A percentile compares a stretch with the other conserved stretches of the same genome.
These are phyloP conservation scores for Lethrus apterus DNA, from an alignment of 1,140 invertebrate genomes.

Conservation along the genomic window DNA sequence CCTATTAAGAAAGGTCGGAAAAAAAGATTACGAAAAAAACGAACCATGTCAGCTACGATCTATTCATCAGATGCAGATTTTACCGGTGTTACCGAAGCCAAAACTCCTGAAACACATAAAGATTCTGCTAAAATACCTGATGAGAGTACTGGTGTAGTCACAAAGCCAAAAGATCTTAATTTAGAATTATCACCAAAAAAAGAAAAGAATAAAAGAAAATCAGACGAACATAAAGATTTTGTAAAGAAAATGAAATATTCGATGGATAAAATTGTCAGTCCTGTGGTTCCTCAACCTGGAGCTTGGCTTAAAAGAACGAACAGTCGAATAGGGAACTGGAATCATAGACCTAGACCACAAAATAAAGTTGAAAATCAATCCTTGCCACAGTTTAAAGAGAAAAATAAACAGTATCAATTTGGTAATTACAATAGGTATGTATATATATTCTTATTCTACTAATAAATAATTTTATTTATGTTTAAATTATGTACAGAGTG, in stretches of 20 bases:
- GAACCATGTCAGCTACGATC: slow-evolving; percentile 48
- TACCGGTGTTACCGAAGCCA: slow-evolving; percentile 30
- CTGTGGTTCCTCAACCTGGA: slow-evolving; percentile 81
- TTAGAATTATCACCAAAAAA: slow-evolving; percentile 18
- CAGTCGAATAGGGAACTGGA: slow-evolving; percentile 29
- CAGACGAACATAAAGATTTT: slow-evolving; percentile 40
- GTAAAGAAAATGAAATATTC: slow-evolving; percentile 56
- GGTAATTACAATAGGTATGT: slow-evolving; percentile 87
- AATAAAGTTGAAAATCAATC: slow-evolving; percentile 34
- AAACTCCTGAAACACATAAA: slow-evolving; percentile 33
- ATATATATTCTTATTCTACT: too few species aligned
- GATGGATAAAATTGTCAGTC: slow-evolving; percentile 88
- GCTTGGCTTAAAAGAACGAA: slow-evolving; percentile 55
- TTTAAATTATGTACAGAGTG: neutral
- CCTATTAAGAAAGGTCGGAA: slow-evolving; percentile 56
- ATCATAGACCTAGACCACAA: slow-evolving; percentile 22
- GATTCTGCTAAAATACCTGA: slow-evolving; percentile 39
- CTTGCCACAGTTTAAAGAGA: slow-evolving; percentile 63
- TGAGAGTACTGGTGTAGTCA: slow-evolving; percentile 6
- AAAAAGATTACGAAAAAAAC: slow-evolving; percentile 48
- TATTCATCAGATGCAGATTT: slow-evolving; percentile 39
- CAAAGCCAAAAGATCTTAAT: slow-evolving; percentile 14
- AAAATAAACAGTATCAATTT: slow-evolving; percentile 77
- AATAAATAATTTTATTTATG: neutral
- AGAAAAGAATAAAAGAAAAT: slow-evolving; percentile 29